A percentile compares a stretch with the other conserved stretches of the same genome.
Conservation (phyloP, 2,888 invertebrate species). For the Cryptops parisi region DNA sequence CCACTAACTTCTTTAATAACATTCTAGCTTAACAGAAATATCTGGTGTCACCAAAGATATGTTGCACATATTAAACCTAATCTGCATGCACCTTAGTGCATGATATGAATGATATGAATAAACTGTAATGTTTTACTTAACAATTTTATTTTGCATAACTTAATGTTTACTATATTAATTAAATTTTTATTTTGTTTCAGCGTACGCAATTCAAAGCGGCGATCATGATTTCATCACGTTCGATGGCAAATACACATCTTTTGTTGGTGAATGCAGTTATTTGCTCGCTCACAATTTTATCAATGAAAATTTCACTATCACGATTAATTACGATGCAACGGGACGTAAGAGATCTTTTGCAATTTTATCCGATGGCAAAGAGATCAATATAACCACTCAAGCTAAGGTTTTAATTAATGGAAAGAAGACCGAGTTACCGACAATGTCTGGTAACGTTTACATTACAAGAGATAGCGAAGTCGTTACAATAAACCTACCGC, state of each 20-base stretch:
- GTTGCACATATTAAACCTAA: too few species aligned
- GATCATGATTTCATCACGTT: background rate
- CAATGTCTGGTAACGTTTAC: background rate
- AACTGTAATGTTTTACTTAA: too few species aligned
- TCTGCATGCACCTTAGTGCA: too few species aligned
- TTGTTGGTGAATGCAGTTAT: background rate
- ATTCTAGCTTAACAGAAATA: too few species aligned
- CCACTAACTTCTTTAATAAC: too few species aligned
- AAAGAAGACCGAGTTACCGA: background rate
- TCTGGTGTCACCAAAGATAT: too few species aligned
- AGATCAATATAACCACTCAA: background rate
- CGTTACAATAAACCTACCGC: background rate
- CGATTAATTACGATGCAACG: background rate
- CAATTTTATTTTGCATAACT: too few species aligned
- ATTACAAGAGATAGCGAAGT: background rate
- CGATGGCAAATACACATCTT: background rate
- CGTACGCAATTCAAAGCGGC: background rate
- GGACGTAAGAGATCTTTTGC: background rate
- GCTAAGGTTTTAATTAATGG: background rate
- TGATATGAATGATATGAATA: too few species aligned
- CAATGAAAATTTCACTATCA: background rate
- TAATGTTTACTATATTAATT: too few species aligned
- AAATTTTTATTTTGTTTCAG: background rate
- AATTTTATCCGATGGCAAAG: background rate
- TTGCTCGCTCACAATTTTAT: background rate